Percentiles rank a stretch among this genome's conserved stretches.
These are phyloP conservation scores for Orthonychiurus folsomi DNA, from an alignment of 2,888 invertebrate genomes.

Conservation along the genomic window DNA sequence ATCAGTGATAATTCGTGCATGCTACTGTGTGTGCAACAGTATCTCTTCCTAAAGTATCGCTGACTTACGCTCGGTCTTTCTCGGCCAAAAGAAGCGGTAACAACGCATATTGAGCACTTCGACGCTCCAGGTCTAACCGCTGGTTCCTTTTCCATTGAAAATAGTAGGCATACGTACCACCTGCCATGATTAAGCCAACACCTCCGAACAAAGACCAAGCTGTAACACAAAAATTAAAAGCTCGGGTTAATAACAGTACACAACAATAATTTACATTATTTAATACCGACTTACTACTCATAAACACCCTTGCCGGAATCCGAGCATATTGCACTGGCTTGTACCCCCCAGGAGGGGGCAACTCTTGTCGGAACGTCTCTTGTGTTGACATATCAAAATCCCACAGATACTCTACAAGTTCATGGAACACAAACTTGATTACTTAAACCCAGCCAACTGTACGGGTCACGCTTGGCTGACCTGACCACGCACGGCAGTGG, in stretches of 20 bases:
- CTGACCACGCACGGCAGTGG: too few species aligned
- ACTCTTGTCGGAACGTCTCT: constrained; percentile 57
- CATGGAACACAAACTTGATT: too few species aligned
- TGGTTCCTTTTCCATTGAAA: constrained; percentile 50
- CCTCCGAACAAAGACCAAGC: constrained; percentile 27
- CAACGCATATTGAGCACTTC: constrained; percentile 66
- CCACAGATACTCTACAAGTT: too few species aligned
- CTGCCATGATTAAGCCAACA: constrained; percentile 48
- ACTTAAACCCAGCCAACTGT: too few species aligned
- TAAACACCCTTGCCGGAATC: constrained; percentile 61
- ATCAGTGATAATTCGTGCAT: too few species aligned
- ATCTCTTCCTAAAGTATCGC: too few species aligned
- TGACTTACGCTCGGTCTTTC: constrained; percentile 63
- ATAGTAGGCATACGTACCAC: constrained; percentile 53
- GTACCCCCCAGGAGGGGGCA: constrained; percentile 90
- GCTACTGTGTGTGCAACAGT: too few species aligned
- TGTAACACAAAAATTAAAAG: not conserved
- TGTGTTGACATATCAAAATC: not conserved
- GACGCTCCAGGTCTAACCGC: constrained; percentile 60
- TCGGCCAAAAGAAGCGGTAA: constrained; percentile 72
- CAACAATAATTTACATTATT: too few species aligned
- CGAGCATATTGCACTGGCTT: constrained; percentile 62
- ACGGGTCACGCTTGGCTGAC: too few species aligned
- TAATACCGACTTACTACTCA: constrained; percentile 52
- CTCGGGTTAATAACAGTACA: not conserved